Percentiles rank a stretch among this genome's conserved stretches.
phyloP scores from a whole-genome alignment of 2,888 invertebrate species.

The Eupithecia tripunctaria region DNA sequence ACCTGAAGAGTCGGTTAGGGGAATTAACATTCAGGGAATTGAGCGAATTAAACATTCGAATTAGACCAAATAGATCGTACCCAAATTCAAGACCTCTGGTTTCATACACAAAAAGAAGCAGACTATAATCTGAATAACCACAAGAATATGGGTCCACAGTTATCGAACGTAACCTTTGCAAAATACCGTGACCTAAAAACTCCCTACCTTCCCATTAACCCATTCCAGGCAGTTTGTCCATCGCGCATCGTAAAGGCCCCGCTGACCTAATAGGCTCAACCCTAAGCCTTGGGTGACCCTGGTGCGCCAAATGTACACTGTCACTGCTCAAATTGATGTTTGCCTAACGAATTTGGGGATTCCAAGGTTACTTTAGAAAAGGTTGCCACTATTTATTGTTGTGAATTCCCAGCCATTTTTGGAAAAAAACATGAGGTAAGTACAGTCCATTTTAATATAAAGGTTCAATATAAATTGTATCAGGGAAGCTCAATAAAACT shows the following conservation, averaged over 20 bases:
- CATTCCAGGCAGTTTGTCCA: conserved; percentile 46
- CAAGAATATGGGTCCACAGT: neutral
- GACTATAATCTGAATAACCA: neutral
- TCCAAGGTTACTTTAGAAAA: conserved; percentile 9
- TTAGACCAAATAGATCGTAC: no score
- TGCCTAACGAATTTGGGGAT: conserved; percentile 41
- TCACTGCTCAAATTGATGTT: conserved; percentile 50
- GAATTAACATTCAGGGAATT: no score
- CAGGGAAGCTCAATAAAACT: neutral
- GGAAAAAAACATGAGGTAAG: neutral
- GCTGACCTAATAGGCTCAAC: conserved; percentile 63
- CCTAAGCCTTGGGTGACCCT: conserved; percentile 62
- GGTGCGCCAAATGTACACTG: conserved; percentile 64
- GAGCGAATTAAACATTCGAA: no score
- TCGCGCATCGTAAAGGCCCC: conserved; percentile 63
- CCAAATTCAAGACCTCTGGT: neutral
- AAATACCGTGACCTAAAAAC: conserved; percentile 43
- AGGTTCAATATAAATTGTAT: neutral
- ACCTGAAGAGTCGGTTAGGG: no score
- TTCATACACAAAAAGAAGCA: neutral
- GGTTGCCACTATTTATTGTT: conserved; percentile 7
- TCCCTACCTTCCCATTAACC: conserved; percentile 37
- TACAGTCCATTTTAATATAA: neutral
- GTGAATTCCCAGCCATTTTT: neutral
- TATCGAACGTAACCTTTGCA: conserved; percentile 23